Conservation (phyloP, 2,113 vertebrate genomes). For the Eira barbara region DNA sequence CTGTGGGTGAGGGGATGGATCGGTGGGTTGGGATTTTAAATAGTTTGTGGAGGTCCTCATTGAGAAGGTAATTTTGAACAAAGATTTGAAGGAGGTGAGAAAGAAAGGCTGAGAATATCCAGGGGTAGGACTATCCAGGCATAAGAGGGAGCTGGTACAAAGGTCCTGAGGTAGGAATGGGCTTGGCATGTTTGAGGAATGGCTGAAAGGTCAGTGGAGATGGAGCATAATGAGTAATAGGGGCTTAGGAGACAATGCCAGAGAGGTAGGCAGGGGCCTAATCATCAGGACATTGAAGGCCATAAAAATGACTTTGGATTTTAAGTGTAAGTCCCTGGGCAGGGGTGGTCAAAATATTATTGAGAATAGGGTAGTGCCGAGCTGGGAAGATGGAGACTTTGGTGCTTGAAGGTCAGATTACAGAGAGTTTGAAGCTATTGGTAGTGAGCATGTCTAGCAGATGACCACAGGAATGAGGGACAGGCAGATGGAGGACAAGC, state of each 20-base stretch:
- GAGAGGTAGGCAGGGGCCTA: background rate
- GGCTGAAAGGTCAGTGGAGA: background rate
- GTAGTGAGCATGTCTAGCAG: background rate
- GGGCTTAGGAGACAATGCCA: background rate
- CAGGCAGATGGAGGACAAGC: background rate
- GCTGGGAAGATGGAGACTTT: background rate
- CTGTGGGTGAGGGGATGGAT: background rate
- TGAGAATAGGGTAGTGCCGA: background rate
- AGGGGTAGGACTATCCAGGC: background rate
- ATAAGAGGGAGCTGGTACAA: background rate
- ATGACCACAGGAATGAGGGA: background rate
- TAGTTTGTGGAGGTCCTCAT: background rate
- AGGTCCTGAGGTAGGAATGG: background rate
- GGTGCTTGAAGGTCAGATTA: background rate
- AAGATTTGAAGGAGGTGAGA: background rate
- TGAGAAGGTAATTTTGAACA: background rate
- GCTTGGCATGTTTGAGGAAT: background rate
- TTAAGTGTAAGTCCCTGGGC: background rate
- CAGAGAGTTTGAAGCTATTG: background rate
- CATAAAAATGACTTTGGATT: background rate
- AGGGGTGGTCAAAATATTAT: background rate
- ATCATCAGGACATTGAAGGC: background rate
- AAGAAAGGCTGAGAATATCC: background rate
- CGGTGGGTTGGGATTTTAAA: background rate
- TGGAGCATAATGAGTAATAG: background rate